Conservation (phyloP, 2,797 vertebrate genomes). For the Spea hammondii region DNA sequence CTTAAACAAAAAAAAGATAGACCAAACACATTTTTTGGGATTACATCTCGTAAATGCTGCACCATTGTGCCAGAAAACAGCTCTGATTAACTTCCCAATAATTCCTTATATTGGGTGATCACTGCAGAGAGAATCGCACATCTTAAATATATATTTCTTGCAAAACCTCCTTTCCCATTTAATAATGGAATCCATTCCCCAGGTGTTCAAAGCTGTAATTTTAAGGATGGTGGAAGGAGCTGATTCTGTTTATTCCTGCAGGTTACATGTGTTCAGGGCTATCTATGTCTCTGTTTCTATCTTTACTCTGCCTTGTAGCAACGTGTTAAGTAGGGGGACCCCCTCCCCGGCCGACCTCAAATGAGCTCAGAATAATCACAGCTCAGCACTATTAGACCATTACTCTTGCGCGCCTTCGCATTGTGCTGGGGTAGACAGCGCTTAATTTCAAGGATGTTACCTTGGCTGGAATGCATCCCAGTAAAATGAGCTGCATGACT, state of each 20-base stretch:
- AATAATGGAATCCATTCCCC: conserved; percentile 33
- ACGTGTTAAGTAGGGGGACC: conserved; percentile 27
- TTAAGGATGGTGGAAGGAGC: conserved; percentile 19
- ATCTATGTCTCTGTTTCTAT: background rate
- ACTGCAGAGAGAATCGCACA: no score
- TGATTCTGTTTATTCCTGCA: conserved; percentile 13
- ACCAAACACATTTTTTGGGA: no score
- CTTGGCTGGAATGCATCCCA: conserved; percentile 32
- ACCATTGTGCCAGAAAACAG: no score
- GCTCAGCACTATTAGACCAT: conserved; percentile 12
- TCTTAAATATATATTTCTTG: background rate
- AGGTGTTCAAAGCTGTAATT: background rate
- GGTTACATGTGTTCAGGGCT: background rate
- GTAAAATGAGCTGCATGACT: conserved; percentile 21
- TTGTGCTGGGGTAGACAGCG: conserved; percentile 27
- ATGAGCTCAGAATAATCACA: conserved; percentile 8
- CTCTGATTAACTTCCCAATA: no score
- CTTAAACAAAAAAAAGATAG: no score
- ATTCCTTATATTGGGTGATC: no score
- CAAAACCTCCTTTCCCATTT: conserved; percentile 6
- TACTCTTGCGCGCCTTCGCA: conserved; percentile 19
- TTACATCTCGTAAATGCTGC: no score
- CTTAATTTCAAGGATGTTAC: conserved; percentile 34
- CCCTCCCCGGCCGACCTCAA: conserved; percentile 10
- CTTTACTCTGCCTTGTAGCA: conserved; percentile 5